Conservation (phyloP, 2,113 vertebrate species). For the Thamnaconus septentrionalis region DNA sequence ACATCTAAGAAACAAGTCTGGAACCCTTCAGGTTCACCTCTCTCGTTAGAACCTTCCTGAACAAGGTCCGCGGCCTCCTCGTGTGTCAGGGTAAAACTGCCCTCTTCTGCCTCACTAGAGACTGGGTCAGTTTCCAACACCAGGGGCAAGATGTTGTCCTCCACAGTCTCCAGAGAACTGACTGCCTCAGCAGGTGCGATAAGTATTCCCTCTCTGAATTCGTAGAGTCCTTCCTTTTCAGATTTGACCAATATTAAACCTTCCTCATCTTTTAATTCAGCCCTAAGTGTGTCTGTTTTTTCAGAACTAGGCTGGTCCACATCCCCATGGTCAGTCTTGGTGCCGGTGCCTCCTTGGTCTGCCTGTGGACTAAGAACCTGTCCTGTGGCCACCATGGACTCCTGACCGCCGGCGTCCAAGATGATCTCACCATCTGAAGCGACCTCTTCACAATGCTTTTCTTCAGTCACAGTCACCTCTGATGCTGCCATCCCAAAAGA, state of each 20-base stretch:
- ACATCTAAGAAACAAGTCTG: too few relatives aligned
- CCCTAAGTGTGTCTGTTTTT: background rate
- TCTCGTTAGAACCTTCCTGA: too few relatives aligned
- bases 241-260: slow-evolving; percentile 1
- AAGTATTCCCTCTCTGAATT: background rate
- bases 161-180: too few relatives aligned
- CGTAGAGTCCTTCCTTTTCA: background rate
- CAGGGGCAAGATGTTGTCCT: too few relatives aligned
- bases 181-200: slow-evolving; percentile 1
- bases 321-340: background rate
- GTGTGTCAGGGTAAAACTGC: too few relatives aligned
- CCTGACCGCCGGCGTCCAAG: background rate
- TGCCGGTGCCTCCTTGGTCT: background rate
- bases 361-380: background rate
- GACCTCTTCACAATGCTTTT: slow-evolving; percentile 1
- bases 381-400: slow-evolving; percentile 7
- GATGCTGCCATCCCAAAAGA: background rate
- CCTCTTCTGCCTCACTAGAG: too few relatives aligned
- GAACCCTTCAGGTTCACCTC: too few relatives aligned
- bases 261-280: background rate
- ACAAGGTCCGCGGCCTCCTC: too few relatives aligned
- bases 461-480: background rate
- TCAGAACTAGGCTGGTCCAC: background rate
- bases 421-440: background rate
- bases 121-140: too few relatives aligned